Percentiles rank a stretch among this genome's conserved stretches.
phyloP scores from a whole-genome alignment of 2,797 vertebrate species.

The Fistularia commersonii region DNA sequence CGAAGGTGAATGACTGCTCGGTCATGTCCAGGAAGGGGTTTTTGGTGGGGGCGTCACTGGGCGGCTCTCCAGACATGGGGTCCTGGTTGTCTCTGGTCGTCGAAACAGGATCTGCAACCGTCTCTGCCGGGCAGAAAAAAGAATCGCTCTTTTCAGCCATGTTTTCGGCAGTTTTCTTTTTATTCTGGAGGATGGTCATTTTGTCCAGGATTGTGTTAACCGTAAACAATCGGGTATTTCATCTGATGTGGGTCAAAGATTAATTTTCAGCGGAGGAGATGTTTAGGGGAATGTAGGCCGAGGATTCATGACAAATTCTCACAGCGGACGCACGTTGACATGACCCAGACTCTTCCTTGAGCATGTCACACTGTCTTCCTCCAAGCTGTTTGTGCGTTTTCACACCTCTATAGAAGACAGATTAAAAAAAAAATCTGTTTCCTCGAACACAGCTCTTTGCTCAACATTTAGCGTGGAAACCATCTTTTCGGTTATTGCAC shows the following conservation, averaged over 20 bases:
- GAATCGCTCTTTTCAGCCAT: no score
- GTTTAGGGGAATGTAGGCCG: no score
- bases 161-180: constrained; percentile 10
- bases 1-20: constrained; percentile 56
- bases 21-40: constrained; percentile 53
- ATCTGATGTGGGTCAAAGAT: no score
- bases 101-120: constrained; percentile 67
- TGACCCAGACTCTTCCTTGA: no score
- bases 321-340: no score
- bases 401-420: constrained; percentile 50
- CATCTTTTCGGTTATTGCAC: constrained; percentile 2
- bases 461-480: background rate
- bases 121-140: constrained; percentile 59
- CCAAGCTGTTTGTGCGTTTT: constrained; percentile 51
- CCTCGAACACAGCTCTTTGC: background rate
- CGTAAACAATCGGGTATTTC: background rate
- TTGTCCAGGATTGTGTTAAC: no score
- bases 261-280: background rate
- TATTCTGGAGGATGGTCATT: no score
- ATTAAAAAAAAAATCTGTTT: constrained; percentile 8
- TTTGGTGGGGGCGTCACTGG: constrained; percentile 75
- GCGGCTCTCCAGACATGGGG: constrained; percentile 83
- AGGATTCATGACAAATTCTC: no score
- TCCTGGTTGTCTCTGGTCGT: constrained; percentile 84
- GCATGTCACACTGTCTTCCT: constrained; percentile 34